Evolutionary conservation across 2,888 invertebrate species (phyloP).

Genomic region (Deilephila elpenor): DNA sequence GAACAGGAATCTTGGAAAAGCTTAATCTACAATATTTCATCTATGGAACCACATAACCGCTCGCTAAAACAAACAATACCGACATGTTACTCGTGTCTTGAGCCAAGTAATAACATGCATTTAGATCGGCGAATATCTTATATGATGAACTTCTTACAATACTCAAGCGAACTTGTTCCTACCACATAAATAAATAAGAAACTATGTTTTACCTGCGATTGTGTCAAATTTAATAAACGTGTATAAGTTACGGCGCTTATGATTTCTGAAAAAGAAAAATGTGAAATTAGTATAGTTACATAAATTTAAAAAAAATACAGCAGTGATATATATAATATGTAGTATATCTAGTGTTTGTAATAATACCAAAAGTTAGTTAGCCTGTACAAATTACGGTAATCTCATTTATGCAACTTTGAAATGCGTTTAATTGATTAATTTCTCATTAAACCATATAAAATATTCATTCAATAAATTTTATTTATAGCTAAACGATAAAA

Average conservation of each 20-base stretch:
- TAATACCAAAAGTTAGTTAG: too few species aligned
- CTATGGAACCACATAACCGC: slow-evolving; percentile 74
- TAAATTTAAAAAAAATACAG: neutral
- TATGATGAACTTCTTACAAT: slow-evolving; percentile 32
- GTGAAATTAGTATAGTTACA: neutral
- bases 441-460: too few species aligned
- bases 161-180: slow-evolving; percentile 38
- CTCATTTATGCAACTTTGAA: too few species aligned
- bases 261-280: slow-evolving; percentile 72
- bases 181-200: slow-evolving; percentile 45
- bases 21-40: slow-evolving; percentile 77
- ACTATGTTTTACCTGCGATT: slow-evolving; percentile 65
- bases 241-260: slow-evolving; percentile 71
- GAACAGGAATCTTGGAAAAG: slow-evolving; percentile 80
- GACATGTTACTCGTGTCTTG: slow-evolving; percentile 18
- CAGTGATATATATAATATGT: too few species aligned
- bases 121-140: slow-evolving; percentile 32
- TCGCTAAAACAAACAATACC: slow-evolving; percentile 70
- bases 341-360: too few species aligned
- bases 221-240: slow-evolving; percentile 63
- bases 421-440: too few species aligned
- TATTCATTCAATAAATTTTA: too few species aligned
- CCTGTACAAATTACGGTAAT: too few species aligned
- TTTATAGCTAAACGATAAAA: too few species aligned
- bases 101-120: slow-evolving; percentile 9